Conservation (phyloP, 1,140 invertebrate genomes). For the Drosophila mauritiana region DNA sequence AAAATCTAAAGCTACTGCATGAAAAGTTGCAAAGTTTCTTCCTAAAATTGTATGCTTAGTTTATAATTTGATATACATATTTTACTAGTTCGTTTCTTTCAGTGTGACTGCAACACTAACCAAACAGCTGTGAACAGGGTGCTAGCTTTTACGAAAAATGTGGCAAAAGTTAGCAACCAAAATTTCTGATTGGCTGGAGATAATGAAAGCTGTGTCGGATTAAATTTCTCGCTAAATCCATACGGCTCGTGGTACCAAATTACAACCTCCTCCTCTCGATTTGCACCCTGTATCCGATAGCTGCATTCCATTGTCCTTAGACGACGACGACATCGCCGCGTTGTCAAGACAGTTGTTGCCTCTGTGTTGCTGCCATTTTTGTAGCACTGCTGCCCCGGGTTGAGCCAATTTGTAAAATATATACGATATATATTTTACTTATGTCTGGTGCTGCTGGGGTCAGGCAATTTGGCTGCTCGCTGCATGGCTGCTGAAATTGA, state of each 20-base stretch:
- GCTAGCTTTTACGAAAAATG: not conserved
- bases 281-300: slow-evolving; percentile 28
- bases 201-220: not conserved
- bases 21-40: too few relatives aligned
- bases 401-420: slow-evolving; percentile 80
- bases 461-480: slow-evolving; percentile 52
- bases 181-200: not conserved
- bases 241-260: not conserved
- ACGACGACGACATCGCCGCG: slow-evolving; percentile 37
- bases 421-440: slow-evolving; percentile 66
- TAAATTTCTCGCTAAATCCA: slow-evolving; percentile 4
- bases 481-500: slow-evolving; percentile 68
- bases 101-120: not conserved
- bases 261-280: not conserved
- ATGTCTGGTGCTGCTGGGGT: slow-evolving; percentile 54
- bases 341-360: slow-evolving; percentile 67
- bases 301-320: slow-evolving; percentile 42
- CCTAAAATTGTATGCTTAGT: too few relatives aligned
- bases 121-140: slow-evolving; percentile 27
- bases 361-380: slow-evolving; percentile 44
- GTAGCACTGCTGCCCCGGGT: slow-evolving; percentile 46
- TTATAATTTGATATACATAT: not conserved
- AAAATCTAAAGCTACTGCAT: too few relatives aligned
- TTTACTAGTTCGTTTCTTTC: not conserved
- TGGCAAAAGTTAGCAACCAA: not conserved